Evolutionary conservation across 2,888 invertebrate genomes (phyloP), one percentile per base, ranked within the genome.

Genomic region (Tortricodes alternella): DNA sequence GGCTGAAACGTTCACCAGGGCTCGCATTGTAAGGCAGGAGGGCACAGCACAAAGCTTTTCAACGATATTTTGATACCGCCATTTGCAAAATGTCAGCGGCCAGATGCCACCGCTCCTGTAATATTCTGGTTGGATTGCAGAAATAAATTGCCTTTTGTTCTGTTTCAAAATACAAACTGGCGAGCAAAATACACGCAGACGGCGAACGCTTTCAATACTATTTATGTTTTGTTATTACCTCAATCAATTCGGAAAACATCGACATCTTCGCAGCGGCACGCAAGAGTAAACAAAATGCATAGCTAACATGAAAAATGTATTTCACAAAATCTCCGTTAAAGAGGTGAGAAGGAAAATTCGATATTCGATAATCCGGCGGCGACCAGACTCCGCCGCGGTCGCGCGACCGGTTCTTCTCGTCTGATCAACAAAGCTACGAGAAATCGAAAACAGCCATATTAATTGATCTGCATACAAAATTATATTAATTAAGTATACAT

Each of bases 311-410:
- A 55, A 55, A 49, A 43, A 49, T 37, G 1, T 49, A 57, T 46
- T 57, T 39, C 32, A 16, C 16, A 50, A 56, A 57, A 51, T 52
- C 52, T 51, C 55, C 48, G 35, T 49, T 38, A 62, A 62, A 59
- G 62, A 73, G 70, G 67, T 67, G 67, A 65, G 64, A 62, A 68
- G 67, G 68, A 71, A 79, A 79, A 76, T 79, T 76, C 71, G 61
- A 72, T 76, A 82, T 78, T 76, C 78, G 83, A 83, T 85, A 81
- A 85, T 85, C 81, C 76, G 68, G 71, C 76, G 68, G 71, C 67
- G 71, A 70, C 67, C 71, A 78, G 72, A 72, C 73, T 65, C 61
- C 67, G 68, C 65, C 68, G 68, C 27, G 21, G 37, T 23, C 21
- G 68, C 64, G 61, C 60, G 65, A 68, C 64, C 61, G 61, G 66